phyloP scores from a whole-genome alignment of 2,797 vertebrate genomes.

The Lateolabrax maculatus region DNA sequence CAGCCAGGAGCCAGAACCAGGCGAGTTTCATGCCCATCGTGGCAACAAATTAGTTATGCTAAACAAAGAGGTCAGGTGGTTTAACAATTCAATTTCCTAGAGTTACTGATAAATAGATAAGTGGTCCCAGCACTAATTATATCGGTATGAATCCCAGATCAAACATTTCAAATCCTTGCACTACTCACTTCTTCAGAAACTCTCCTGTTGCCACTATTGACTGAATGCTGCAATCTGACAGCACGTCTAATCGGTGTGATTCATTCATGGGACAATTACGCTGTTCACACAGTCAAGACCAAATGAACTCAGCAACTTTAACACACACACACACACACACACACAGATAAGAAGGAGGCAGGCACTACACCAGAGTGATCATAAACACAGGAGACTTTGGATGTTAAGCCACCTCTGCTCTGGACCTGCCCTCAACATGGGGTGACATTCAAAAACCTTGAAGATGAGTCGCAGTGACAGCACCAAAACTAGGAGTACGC shows the following conservation, averaged over 20 bases:
- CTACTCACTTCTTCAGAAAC: constrained; percentile 1
- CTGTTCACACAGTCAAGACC: constrained; percentile 34
- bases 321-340: constrained; percentile 20
- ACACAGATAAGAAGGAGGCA: constrained; percentile 47
- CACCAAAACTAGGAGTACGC: background rate
- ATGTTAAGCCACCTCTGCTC: constrained; percentile 30
- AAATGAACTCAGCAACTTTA: constrained; percentile 57
- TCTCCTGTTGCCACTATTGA: constrained; percentile 17
- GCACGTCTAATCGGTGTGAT: constrained; percentile 37
- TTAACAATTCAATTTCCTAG: background rate
- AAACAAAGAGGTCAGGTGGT: background rate
- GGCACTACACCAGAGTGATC: constrained; percentile 24
- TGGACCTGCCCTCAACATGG: constrained; percentile 8
- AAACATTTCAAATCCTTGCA: background rate
- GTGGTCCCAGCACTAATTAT: background rate
- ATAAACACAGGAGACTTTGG: constrained; percentile 76
- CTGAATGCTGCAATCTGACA: constrained; percentile 34
- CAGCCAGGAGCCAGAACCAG: background rate
- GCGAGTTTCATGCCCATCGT: background rate
- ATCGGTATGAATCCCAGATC: constrained; percentile 5
- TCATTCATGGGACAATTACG: constrained; percentile 37
- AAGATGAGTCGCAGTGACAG: constrained; percentile 6
- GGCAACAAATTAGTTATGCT: background rate
- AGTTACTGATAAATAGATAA: background rate
- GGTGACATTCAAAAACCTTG: constrained; percentile 30